Evolutionary conservation across 2,888 invertebrate species (phyloP).

Genomic region (Ectemnius continuus): DNA sequence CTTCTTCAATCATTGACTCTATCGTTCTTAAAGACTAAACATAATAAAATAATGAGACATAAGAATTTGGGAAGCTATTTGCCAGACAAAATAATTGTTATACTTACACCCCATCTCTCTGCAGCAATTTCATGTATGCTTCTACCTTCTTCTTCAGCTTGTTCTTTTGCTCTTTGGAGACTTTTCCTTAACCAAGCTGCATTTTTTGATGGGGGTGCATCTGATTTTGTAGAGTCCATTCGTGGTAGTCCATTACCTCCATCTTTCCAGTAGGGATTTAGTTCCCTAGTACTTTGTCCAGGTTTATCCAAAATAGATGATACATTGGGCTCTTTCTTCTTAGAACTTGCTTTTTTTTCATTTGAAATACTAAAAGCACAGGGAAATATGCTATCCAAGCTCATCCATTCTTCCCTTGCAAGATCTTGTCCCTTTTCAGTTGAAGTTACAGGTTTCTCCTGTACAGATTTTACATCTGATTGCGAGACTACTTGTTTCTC

Average conservation of each 20-base stretch:
- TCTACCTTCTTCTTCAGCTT: constrained; percentile 79
- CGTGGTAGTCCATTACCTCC: constrained; percentile 91
- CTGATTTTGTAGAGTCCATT: constrained; percentile 72
- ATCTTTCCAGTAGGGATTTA: constrained; percentile 96
- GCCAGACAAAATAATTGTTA: not conserved
- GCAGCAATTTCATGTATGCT: constrained; percentile 80
- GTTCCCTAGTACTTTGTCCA: constrained; percentile 85
- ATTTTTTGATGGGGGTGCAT: constrained; percentile 61
- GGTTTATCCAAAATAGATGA: constrained; percentile 84
- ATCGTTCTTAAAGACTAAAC: constrained; percentile 80
- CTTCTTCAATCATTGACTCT: constrained; percentile 78
- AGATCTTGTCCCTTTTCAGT: constrained; percentile 53
- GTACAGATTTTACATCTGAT: not conserved
- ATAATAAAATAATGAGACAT: constrained; percentile 70
- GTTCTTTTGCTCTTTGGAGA: constrained; percentile 80
- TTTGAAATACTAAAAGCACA: constrained; percentile 77
- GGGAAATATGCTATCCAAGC: constrained; percentile 80
- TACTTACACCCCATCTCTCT: constrained; percentile 81
- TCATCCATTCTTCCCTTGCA: constrained; percentile 90
- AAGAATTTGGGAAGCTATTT: not conserved
- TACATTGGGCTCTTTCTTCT: constrained; percentile 79
- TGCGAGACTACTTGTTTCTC: constrained; percentile 77
- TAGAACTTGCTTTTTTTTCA: constrained; percentile 75
- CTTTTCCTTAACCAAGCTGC: constrained; percentile 80
- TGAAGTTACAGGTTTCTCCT: constrained; percentile 19